These are phyloP conservation scores for Oophaga pumilio DNA, from an alignment of 2,113 vertebrate genomes.

Conservation along the genomic window DNA sequence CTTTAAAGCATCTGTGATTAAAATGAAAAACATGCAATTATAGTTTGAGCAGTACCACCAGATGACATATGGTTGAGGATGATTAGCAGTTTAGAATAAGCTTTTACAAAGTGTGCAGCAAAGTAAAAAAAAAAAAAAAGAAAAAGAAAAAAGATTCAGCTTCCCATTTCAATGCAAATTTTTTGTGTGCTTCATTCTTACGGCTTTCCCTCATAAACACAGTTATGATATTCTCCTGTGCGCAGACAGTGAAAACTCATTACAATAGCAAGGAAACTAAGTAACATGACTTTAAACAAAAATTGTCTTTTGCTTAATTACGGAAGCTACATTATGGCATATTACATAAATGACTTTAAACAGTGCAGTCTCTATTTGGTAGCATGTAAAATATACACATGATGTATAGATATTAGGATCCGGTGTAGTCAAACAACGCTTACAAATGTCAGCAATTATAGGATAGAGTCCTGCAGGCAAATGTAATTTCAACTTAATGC, in stretches of 20 bases:
- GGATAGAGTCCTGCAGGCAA: constrained; percentile 53
- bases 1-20: neutral
- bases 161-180: constrained; percentile 54
- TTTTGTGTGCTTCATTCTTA: neutral
- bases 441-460: constrained; percentile 53
- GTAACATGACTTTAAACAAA: neutral
- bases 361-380: neutral
- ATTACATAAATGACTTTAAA: neutral
- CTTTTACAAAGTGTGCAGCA: constrained; percentile 44
- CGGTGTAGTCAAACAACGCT: constrained; percentile 31
- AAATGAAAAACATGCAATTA: constrained; percentile 27
- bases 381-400: neutral
- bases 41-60: constrained; percentile 22
- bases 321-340: neutral
- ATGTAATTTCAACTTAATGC: constrained; percentile 54
- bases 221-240: neutral
- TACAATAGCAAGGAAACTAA: neutral
- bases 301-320: neutral
- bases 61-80: constrained; percentile 49
- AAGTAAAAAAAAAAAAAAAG: neutral
- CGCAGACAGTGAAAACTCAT: neutral
- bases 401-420: constrained; percentile 11
- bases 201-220: constrained; percentile 21
- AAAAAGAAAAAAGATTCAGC: neutral
- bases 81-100: constrained; percentile 49